These are phyloP conservation scores for Octonoba sinensis DNA, from an alignment of 2,888 invertebrate species.

Conservation along the genomic window DNA sequence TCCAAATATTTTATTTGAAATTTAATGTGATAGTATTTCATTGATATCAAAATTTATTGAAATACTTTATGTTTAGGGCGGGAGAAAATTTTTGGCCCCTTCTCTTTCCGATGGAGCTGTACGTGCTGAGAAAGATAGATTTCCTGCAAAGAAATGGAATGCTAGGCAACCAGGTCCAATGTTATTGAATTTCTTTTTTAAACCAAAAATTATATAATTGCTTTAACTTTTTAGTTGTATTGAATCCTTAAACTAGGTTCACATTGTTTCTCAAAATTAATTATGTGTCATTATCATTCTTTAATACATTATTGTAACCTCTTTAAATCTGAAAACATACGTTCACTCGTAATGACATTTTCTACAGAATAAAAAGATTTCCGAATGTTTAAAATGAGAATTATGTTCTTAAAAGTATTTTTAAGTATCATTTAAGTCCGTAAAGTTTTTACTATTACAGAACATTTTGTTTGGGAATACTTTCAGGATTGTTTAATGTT, in stretches of 20 bases:
- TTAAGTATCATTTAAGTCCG: too few species aligned
- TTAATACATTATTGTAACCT: too few species aligned
- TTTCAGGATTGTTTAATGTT: too few species aligned
- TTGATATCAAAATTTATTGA: background rate
- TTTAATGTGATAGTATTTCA: background rate
- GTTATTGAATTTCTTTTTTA: background rate
- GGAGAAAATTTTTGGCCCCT: conserved; percentile 71
- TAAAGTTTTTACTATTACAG: too few species aligned
- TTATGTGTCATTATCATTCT: background rate
- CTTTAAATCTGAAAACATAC: too few species aligned
- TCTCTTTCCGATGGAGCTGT: conserved; percentile 71
- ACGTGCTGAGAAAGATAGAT: conserved; percentile 70
- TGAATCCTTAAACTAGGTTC: background rate
- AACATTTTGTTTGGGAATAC: too few species aligned
- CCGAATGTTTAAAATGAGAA: too few species aligned
- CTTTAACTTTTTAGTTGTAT: background rate
- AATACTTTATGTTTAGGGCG: conserved; percentile 21
- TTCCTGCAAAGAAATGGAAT: conserved; percentile 70
- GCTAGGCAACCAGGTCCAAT: conserved; percentile 68
- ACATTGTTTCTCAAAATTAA: background rate
- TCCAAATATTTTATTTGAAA: too few species aligned
- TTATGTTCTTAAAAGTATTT: too few species aligned
- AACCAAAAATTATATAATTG: background rate
- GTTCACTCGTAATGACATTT: too few species aligned
- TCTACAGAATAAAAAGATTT: too few species aligned